phyloP scores from a whole-genome alignment of 2,797 vertebrate genomes.

The Myotis planiceps region DNA sequence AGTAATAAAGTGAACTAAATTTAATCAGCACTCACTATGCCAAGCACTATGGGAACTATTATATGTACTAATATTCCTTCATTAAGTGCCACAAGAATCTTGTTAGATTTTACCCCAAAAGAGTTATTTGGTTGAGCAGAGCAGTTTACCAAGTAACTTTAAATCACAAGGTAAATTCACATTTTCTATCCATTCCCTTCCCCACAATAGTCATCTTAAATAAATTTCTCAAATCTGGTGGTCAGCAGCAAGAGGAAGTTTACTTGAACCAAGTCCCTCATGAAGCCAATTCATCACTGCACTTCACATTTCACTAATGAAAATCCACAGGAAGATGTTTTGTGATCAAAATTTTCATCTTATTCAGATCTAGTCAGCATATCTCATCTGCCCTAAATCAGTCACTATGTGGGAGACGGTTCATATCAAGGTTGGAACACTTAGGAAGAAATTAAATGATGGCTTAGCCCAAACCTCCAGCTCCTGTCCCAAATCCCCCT shows the following conservation, averaged over 20 bases:
- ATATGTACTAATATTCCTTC: background rate
- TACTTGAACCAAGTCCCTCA: background rate
- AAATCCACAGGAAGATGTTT: constrained; percentile 18
- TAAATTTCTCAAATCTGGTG: background rate
- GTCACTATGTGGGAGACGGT: background rate
- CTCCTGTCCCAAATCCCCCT: background rate
- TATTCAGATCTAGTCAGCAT: background rate
- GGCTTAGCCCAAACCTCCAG: background rate
- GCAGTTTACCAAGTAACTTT: too few relatives aligned
- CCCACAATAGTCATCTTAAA: background rate
- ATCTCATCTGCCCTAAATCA: background rate
- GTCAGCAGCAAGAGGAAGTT: background rate
- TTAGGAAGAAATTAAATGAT: constrained; percentile 20
- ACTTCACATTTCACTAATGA: background rate
- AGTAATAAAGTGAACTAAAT: background rate
- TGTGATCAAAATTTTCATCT: constrained; percentile 27
- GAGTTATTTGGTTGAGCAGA: background rate
- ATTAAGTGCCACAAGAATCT: background rate
- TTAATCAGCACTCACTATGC: background rate
- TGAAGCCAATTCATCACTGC: background rate
- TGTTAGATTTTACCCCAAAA: background rate
- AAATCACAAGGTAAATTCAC: background rate
- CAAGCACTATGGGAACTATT: background rate
- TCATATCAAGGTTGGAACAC: background rate
- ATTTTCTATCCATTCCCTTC: background rate